These are phyloP conservation scores for Drosophila siamana DNA, from an alignment of 2,888 invertebrate genomes.

Conservation along the genomic window DNA sequence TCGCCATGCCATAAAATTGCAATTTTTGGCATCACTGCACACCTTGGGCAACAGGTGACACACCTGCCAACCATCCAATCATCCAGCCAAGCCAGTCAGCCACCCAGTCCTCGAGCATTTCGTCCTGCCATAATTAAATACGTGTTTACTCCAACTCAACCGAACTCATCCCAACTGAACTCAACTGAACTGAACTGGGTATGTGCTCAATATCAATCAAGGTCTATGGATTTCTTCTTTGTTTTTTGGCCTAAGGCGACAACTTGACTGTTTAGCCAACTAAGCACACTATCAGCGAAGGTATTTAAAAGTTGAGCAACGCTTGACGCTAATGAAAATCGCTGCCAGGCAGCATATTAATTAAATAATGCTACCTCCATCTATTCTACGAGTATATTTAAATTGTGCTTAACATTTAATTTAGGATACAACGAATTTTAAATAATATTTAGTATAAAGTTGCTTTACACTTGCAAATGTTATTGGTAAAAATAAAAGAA, in stretches of 20 bases:
- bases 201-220: constrained; percentile 1
- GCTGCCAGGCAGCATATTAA: too few species aligned
- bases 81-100: not conserved
- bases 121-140: not conserved
- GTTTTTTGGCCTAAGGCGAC: not conserved
- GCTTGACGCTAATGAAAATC: too few species aligned
- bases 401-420: too few species aligned
- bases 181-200: constrained; percentile 1
- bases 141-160: not conserved
- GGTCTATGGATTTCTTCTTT: not conserved
- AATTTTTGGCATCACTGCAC: constrained; percentile 44
- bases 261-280: not conserved
- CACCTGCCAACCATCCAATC: constrained; percentile 17
- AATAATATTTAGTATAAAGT: too few species aligned
- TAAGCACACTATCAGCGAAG: not conserved
- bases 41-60: constrained; percentile 34
- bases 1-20: constrained; percentile 39
- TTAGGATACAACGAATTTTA: too few species aligned
- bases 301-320: not conserved
- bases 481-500: not conserved
- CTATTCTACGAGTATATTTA: too few species aligned
- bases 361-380: too few species aligned
- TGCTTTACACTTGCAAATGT: too few species aligned
- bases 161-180: not conserved
- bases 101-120: not conserved